Conservation (phyloP, 2,888 invertebrate genomes). For the Cryptosula pallasiana region DNA sequence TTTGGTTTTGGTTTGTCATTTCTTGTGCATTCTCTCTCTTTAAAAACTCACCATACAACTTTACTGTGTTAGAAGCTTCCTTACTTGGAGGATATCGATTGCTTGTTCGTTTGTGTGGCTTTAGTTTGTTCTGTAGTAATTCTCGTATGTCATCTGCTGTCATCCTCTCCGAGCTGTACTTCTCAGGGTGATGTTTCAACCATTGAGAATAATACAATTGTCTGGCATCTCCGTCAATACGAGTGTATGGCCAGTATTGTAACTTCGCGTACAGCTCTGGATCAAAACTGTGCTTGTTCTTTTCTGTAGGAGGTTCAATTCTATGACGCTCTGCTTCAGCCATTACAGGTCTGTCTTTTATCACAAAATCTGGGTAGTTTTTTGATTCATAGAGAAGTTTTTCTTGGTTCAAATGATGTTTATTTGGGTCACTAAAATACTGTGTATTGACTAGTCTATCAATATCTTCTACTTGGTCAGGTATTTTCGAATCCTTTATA, state of each 20-base stretch:
- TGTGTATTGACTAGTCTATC: too few species aligned
- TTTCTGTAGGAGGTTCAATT: not conserved
- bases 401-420: too few species aligned
- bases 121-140: not conserved
- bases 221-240: constrained; percentile 11
- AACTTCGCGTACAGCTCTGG: constrained; percentile 13
- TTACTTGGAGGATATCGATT: not conserved
- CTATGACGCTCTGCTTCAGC: not conserved
- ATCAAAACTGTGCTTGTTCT: not conserved
- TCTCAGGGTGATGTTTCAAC: not conserved
- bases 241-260: constrained; percentile 1
- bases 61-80: not conserved
- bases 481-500: too few species aligned
- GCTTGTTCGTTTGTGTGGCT: not conserved
- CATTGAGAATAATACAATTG: constrained; percentile 18
- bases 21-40: too few species aligned
- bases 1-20: too few species aligned
- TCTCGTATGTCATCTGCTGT: not conserved
- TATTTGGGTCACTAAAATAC: too few species aligned
- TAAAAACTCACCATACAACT: not conserved
- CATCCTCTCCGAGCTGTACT: not conserved
- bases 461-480: too few species aligned
- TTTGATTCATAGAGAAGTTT: too few species aligned
- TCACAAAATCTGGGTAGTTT: too few species aligned
- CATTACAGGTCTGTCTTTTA: not conserved